Base-by-base conservation (phyloP, 2,888 invertebrate species). In the Thysanoteuthis rhombus region DNA sequence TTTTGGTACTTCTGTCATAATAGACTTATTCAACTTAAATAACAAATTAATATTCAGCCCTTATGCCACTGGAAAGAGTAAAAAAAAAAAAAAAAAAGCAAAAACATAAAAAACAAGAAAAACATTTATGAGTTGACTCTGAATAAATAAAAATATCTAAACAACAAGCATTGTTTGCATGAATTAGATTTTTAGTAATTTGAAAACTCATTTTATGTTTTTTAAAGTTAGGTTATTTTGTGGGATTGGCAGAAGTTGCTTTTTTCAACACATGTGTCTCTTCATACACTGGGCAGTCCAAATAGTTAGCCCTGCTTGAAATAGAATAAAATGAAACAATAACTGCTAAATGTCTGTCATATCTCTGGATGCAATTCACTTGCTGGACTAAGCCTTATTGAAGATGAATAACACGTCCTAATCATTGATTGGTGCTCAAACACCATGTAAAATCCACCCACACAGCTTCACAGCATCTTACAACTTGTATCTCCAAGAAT, bases 391-490 rank as follows among this genome's bases (percentile, higher is more conserved):
- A 19, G 75, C 25, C 52, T 36, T n/a, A 36, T 75, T 75, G 75
- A 75, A 75, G 75, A 75, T 75, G 75, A 75, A 75, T 75, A 75
- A 75, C n/a, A 75, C 36, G 75, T 36, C 16, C 16, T 75, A 75
- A 75, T 75, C 36, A 36, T 75, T 75, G 75, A 75, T 75, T 75
- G 75, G 75, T 75, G 75, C 36, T 75, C 75, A 75, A 75, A 75
- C n/a, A 92, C 92, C 40, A n/a, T 40, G n/a, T 22, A 45, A 45
- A 40, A 92, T 92, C 92, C 42, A 92, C 40, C 92, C 92, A 92
- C 92, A 92, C 40, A 90, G 39, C 90, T 90, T 90, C 90, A 90
- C 38, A 40, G 40, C 25, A n/a, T 92, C 42, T 45, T 42, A 92
- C 40, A 92, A n/a, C 75, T 75, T 75, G 75, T 36, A 75, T 92